phyloP scores from a whole-genome alignment of 2,888 invertebrate species.

The Chymomyza fuscimana region DNA sequence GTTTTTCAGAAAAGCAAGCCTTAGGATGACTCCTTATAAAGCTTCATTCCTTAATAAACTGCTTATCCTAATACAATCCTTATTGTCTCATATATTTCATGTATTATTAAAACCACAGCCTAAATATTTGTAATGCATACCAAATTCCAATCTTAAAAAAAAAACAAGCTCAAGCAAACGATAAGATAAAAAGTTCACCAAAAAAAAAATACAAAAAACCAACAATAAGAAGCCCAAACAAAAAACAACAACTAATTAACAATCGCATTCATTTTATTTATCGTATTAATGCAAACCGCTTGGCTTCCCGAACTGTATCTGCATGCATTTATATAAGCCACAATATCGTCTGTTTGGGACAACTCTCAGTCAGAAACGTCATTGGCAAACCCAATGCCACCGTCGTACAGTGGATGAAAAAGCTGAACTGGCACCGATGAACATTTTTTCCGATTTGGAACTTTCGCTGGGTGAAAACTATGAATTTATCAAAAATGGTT shows the following conservation, averaged over 20 bases:
- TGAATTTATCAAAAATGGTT: no score
- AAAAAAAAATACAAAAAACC: conserved; percentile 57
- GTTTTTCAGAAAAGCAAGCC: no score
- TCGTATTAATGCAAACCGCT: conserved; percentile 73
- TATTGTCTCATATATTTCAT: neutral
- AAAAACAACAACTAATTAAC: conserved; percentile 71
- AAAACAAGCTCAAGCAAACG: conserved; percentile 4
- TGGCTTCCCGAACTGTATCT: conserved; percentile 74
- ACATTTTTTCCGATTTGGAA: no score
- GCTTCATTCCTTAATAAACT: no score
- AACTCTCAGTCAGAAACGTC: conserved; percentile 12
- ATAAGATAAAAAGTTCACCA: conserved; percentile 56
- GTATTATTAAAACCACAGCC: conserved; percentile 22
- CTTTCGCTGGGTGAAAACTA: no score
- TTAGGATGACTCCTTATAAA: no score
- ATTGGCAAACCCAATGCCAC: conserved; percentile 9
- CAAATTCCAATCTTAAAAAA: conserved; percentile 48
- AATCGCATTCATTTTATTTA: conserved; percentile 74
- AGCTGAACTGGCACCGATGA: neutral
- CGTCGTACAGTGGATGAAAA: conserved; percentile 20
- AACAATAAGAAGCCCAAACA: conserved; percentile 20
- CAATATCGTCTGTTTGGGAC: conserved; percentile 20
- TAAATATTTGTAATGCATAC: conserved; percentile 16
- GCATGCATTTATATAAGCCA: conserved; percentile 66
- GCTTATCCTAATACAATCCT: neutral